A percentile compares a stretch with the other conserved stretches of the same genome.
Evolutionary conservation across 2,888 invertebrate species (phyloP).

Genomic region (Leptinotarsa rubiginosa): DNA sequence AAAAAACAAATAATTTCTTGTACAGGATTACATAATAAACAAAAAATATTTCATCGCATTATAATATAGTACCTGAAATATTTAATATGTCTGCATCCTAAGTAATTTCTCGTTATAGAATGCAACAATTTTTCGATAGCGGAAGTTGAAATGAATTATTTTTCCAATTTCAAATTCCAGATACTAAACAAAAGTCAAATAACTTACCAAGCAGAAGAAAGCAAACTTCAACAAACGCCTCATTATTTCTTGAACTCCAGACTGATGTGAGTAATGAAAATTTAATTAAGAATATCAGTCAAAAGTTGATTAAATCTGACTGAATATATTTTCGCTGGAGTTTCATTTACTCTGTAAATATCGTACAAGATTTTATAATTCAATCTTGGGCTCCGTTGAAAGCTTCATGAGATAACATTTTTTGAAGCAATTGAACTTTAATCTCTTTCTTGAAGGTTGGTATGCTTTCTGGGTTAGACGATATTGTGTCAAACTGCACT

Average conservation of each 20-base stretch:
- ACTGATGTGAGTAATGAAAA: constrained; percentile 24
- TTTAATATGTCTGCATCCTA: too few species aligned
- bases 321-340: not conserved
- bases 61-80: too few species aligned
- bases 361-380: not conserved
- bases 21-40: too few species aligned
- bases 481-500: too few species aligned
- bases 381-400: not conserved
- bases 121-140: too few species aligned
- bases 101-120: too few species aligned
- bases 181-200: not conserved
- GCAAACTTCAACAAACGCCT: constrained; percentile 20
- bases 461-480: too few species aligned
- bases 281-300: constrained; percentile 31
- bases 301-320: constrained; percentile 28
- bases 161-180: not conserved
- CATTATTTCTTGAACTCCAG: constrained; percentile 16
- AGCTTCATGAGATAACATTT: not conserved
- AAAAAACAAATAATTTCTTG: too few species aligned
- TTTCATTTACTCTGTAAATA: constrained; percentile 3
- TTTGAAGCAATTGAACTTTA: not conserved
- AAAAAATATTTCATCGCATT: too few species aligned
- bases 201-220: not conserved
- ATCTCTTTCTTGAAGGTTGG: not conserved
- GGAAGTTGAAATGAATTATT: not conserved